A percentile compares a stretch with the other conserved stretches of the same genome.
phyloP scores from a whole-genome alignment of 1,140 invertebrate genomes.

The Gryon sp. region DNA sequence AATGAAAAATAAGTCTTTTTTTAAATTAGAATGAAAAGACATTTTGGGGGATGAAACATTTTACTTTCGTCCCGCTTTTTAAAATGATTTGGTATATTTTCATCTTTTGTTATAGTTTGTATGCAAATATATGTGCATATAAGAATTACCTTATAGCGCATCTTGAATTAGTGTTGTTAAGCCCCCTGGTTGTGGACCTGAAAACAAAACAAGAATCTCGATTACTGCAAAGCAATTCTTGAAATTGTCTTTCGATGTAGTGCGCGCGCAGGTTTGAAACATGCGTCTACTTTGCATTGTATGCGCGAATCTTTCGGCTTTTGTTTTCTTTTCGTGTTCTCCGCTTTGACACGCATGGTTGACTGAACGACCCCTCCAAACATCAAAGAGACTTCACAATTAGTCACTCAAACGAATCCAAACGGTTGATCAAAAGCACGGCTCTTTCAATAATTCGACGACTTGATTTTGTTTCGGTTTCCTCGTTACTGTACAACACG shows the following conservation, averaged over 20 bases:
- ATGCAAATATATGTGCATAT: conserved; percentile 9
- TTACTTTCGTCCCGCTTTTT: too few relatives aligned
- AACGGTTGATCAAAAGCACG: conserved; percentile 34
- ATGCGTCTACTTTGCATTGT: conserved; percentile 58
- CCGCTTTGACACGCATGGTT: conserved; percentile 47
- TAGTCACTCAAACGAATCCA: conserved; percentile 45
- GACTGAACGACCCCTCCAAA: conserved; percentile 54
- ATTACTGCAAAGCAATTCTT: conserved; percentile 46
- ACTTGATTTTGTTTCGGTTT: conserved; percentile 25
- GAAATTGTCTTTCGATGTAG: conserved; percentile 43
- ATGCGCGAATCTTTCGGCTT: conserved; percentile 50
- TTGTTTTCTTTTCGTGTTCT: conserved; percentile 48
- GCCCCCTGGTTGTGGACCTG: conserved; percentile 40
- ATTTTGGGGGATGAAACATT: too few relatives aligned
- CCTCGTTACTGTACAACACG: conserved; percentile 1
- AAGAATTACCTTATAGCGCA: conserved; percentile 64
- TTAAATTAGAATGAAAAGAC: too few relatives aligned
- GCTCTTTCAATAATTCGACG: conserved; percentile 23
- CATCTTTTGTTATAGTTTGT: too few relatives aligned
- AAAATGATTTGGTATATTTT: too few relatives aligned
- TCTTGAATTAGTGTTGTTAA: conserved; percentile 45
- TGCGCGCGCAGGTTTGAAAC: conserved; percentile 45
- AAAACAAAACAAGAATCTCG: conserved; percentile 54
- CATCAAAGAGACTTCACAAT: conserved; percentile 60
- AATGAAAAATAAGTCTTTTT: too few relatives aligned